Conservation (phyloP, 2,797 vertebrate genomes). For the Florisuga fusca region DNA sequence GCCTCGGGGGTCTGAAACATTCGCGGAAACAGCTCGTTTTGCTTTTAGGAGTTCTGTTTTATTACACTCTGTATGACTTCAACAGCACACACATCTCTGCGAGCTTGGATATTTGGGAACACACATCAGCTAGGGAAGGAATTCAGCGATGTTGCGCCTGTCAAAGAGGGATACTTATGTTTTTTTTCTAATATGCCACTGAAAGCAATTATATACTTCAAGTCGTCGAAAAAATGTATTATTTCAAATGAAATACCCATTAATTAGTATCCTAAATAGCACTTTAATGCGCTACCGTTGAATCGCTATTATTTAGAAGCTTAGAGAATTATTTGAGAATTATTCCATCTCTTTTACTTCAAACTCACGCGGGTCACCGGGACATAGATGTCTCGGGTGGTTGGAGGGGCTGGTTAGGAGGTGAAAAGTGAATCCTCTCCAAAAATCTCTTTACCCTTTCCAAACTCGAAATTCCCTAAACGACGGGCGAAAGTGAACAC, state of each 20-base stretch:
- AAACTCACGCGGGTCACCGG: not conserved
- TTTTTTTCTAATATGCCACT: not conserved
- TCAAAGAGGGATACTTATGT: not conserved
- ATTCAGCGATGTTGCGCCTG: not conserved
- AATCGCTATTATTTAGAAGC: not conserved
- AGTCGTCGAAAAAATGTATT: not conserved
- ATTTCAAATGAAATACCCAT: not conserved
- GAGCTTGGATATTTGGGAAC: not conserved
- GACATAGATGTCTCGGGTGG: not conserved
- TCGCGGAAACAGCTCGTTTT: not conserved
- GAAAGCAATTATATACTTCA: not conserved
- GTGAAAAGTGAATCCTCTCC: not conserved
- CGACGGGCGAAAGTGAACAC: accelerated
- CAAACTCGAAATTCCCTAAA: not conserved
- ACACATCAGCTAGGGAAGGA: not conserved
- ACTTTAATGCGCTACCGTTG: not conserved
- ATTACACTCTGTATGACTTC: not conserved
- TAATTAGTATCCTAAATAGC: not conserved
- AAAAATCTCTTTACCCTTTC: not conserved
- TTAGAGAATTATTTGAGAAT: not conserved
- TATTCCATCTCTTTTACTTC: not conserved
- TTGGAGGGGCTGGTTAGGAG: not conserved
- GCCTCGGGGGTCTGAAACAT: not conserved
- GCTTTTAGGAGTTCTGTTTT: not conserved
- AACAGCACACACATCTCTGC: not conserved